Evolutionary conservation across 2,888 invertebrate genomes (phyloP).

Genomic region (Cistogaster globosa): DNA sequence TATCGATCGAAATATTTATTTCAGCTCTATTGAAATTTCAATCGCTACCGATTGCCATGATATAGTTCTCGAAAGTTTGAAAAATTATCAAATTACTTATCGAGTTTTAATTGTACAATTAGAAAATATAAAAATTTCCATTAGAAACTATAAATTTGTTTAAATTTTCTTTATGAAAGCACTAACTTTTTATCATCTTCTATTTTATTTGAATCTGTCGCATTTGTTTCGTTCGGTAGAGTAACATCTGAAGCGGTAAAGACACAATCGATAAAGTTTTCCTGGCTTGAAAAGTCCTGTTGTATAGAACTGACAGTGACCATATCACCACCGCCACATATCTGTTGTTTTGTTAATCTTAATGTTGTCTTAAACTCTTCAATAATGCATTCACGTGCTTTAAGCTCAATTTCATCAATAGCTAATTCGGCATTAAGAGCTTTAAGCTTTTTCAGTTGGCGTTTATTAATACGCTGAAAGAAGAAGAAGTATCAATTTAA

Average conservation of each 20-base stretch:
- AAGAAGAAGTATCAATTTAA: neutral
- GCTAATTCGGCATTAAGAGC: slow-evolving; percentile 80
- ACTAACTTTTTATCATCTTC: slow-evolving; percentile 12
- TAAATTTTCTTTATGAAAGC: neutral
- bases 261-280: slow-evolving; percentile 70
- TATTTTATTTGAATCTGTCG: slow-evolving; percentile 21
- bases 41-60: no score
- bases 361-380: slow-evolving; percentile 76
- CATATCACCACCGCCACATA: slow-evolving; percentile 62
- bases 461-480: slow-evolving; percentile 76
- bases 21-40: no score
- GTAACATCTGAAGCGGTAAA: slow-evolving; percentile 57
- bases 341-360: slow-evolving; percentile 69
- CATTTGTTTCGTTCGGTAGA: neutral
- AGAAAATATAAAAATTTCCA: no score
- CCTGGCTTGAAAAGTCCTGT: slow-evolving; percentile 63
- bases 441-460: slow-evolving; percentile 77
- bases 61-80: no score
- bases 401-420: slow-evolving; percentile 80
- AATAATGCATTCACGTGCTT: slow-evolving; percentile 78
- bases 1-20: no score
- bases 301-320: slow-evolving; percentile 32
- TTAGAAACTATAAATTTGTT: no score
- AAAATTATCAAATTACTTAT: no score
- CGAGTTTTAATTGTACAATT: no score